Conservation (phyloP, 2,113 vertebrate species). For the Columbina picui region DNA sequence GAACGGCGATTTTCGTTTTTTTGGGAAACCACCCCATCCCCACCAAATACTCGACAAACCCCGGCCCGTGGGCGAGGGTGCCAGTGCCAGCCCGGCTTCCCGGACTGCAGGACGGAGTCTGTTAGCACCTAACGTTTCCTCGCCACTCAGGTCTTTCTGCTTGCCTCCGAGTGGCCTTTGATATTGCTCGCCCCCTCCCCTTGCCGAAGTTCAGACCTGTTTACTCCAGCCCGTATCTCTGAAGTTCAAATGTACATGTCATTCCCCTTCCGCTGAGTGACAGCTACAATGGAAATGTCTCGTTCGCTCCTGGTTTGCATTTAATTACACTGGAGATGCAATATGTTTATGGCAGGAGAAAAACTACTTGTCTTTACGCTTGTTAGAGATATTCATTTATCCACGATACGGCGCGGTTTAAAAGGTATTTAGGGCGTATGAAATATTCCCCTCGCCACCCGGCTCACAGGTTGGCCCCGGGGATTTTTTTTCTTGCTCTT, state of each 20-base stretch:
- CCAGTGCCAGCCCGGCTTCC: neutral
- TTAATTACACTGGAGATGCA: conserved; percentile 70
- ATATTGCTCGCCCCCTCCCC: conserved; percentile 7
- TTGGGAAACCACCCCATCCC: neutral
- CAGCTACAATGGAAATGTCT: conserved; percentile 74
- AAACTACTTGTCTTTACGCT: conserved; percentile 62
- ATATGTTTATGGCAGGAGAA: conserved; percentile 71
- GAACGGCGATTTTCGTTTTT: neutral
- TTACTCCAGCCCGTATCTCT: conserved; percentile 64
- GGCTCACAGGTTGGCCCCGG: neutral
- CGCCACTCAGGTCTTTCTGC: neutral
- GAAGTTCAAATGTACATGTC: conserved; percentile 77
- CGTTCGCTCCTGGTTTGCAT: conserved; percentile 72
- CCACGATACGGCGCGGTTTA: neutral
- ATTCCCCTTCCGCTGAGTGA: conserved; percentile 65
- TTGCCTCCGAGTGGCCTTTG: neutral
- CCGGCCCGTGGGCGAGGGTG: neutral
- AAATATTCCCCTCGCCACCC: conserved; percentile 5
- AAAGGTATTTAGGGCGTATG: conserved; percentile 29
- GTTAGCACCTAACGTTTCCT: neutral
- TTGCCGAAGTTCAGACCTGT: conserved; percentile 68
- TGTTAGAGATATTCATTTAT: conserved; percentile 58
- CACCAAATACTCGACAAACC: neutral
- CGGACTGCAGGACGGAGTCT: neutral
- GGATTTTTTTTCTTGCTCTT: neutral